A percentile compares a stretch with the other conserved stretches of the same genome.
Evolutionary conservation across 2,888 invertebrate genomes (phyloP).

Genomic region (Phlogophora meticulosa): DNA sequence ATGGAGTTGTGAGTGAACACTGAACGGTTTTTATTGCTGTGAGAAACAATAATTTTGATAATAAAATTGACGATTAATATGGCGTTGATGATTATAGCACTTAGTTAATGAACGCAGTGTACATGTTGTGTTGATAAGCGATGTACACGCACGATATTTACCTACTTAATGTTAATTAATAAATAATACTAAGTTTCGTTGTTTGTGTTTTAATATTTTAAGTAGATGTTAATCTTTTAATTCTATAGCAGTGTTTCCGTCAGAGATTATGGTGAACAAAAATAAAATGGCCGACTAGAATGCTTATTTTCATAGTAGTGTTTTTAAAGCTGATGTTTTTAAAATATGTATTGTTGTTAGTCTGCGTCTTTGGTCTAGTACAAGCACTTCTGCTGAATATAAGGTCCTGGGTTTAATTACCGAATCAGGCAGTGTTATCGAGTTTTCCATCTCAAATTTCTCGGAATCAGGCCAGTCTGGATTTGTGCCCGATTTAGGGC

Average conservation of each 20-base stretch:
- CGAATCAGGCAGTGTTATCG: too few species aligned
- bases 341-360: too few species aligned
- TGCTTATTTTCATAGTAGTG: too few species aligned
- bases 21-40: conserved; percentile 84
- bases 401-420: too few species aligned
- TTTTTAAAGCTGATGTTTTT: too few species aligned
- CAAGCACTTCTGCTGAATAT: too few species aligned
- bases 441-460: too few species aligned
- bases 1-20: conserved; percentile 81
- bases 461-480: too few species aligned
- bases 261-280: too few species aligned
- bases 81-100: conserved; percentile 76
- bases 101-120: conserved; percentile 68
- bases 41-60: conserved; percentile 88
- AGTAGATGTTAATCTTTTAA: background rate
- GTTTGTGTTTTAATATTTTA: conserved; percentile 22
- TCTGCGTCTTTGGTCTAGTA: too few species aligned
- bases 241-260: background rate
- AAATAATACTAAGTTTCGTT: conserved; percentile 20
- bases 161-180: conserved; percentile 43
- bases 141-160: conserved; percentile 32
- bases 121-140: conserved; percentile 53
- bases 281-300: too few species aligned
- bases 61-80: conserved; percentile 83
- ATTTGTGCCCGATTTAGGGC: too few species aligned